Evolutionary conservation across 2,113 vertebrate species (phyloP).

Genomic region (Notiomystis cincta): DNA sequence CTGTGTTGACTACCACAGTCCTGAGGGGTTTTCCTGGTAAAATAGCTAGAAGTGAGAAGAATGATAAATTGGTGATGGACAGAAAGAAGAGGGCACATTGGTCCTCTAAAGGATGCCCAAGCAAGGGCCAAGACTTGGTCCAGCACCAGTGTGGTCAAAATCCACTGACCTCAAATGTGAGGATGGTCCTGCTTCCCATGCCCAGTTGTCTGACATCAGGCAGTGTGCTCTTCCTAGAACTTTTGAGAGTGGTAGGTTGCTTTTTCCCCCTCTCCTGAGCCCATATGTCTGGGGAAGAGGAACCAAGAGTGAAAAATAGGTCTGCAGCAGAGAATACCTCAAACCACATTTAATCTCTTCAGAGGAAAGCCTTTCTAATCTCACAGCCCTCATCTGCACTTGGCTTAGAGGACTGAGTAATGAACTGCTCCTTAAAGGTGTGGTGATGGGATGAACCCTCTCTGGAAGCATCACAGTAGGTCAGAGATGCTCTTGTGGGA

Average conservation of each 20-base stretch:
- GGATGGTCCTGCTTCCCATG: not conserved
- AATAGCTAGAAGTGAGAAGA: not conserved
- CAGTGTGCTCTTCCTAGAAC: not conserved
- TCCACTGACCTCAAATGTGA: not conserved
- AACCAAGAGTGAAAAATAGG: not conserved
- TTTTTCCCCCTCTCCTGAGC: not conserved
- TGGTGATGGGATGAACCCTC: not conserved
- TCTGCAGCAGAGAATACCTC: not conserved
- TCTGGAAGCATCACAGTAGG: not conserved
- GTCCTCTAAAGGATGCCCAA: not conserved
- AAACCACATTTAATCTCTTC: not conserved
- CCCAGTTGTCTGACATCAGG: not conserved
- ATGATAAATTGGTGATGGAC: not conserved
- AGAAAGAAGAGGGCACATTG: not conserved
- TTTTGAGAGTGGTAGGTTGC: not conserved
- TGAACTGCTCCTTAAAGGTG: not conserved
- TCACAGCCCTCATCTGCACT: not conserved
- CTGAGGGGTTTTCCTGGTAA: not conserved
- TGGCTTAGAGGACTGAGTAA: not conserved
- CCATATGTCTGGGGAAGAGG: fast-evolving
- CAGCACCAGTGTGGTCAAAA: not conserved
- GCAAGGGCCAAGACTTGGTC: not conserved
- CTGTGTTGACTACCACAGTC: not conserved
- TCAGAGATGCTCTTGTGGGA: not conserved
- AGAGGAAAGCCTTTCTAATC: not conserved